A percentile compares a stretch with the other conserved stretches of the same genome.
phyloP scores from a whole-genome alignment of 2,797 vertebrate genomes.

The Pagetopsis macropterus region DNA sequence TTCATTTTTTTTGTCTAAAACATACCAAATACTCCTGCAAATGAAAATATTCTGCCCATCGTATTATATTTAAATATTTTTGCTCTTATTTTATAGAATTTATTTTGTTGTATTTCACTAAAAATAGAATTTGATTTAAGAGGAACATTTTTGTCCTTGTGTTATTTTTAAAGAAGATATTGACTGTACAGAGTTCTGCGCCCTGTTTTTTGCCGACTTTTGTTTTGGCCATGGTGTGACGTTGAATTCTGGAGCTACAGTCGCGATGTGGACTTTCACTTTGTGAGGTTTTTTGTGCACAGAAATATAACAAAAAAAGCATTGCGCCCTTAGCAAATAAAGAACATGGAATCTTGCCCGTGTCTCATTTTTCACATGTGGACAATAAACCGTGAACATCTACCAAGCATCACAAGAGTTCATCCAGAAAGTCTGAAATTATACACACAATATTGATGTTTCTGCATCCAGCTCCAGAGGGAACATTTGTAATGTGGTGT shows the following conservation, averaged over 20 bases:
- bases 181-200: slow-evolving; percentile 91
- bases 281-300: slow-evolving; percentile 94
- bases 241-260: slow-evolving; percentile 93
- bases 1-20: slow-evolving; percentile 91
- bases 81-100: slow-evolving; percentile 99
- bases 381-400: slow-evolving; percentile 30
- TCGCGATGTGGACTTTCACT: slow-evolving; percentile 92
- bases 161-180: slow-evolving; percentile 89
- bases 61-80: slow-evolving; percentile 99
- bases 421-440: neutral
- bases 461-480: neutral
- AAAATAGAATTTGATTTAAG: slow-evolving; percentile 99
- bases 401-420: neutral
- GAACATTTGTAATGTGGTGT: too few species aligned
- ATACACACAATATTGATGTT: neutral
- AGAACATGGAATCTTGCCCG: slow-evolving; percentile 92
- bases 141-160: slow-evolving; percentile 99
- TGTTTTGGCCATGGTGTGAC: slow-evolving; percentile 92
- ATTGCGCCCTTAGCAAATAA: slow-evolving; percentile 95
- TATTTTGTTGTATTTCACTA: slow-evolving; percentile 99
- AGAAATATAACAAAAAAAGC: slow-evolving; percentile 89
- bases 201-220: slow-evolving; percentile 90
- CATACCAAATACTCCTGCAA: slow-evolving; percentile 99
- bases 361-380: slow-evolving; percentile 86
- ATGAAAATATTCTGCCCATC: slow-evolving; percentile 99